Base-by-base conservation (phyloP, 1,140 invertebrate genomes). In the Tetragonula clypearis region DNA sequence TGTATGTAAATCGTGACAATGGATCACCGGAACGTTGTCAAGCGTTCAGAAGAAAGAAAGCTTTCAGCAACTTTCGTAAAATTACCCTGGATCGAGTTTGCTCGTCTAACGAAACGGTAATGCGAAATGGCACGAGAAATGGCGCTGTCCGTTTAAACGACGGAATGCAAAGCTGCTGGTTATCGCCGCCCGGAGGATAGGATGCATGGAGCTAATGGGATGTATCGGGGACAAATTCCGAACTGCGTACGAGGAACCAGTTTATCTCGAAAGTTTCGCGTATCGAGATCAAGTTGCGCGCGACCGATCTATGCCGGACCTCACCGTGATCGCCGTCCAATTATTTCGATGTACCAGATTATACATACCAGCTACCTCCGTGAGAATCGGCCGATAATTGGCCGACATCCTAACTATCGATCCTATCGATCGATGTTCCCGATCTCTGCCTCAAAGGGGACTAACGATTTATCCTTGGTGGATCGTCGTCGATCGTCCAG, bases 211-310 rank as follows among this genome's bases (percentile, higher is more conserved):
- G 87, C 79, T 90, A 91, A 91, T 91, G 89, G 92, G 84, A 92
- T 88, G 90, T 92, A 92, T 89, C 88, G 91, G 69, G 91, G 89
- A 92, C 91, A 90, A 91, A 92, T 92, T 92, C 91, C 91, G 68
- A 87, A 88, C 86, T 74, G 83, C 85, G 80, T 85, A 82, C 79
- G 58, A 58, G 79, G 66, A 91, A 88, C 84, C 88, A 90, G 89
- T 91, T 91, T 91, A 91, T 91, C 89, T 90, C 76, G 89, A 91
- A 91, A 91, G 90, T 91, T 88, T 86, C 78, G 58, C 82, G 71
- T 90, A 90, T 85, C 55, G 78, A 73, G 89, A 90, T 88, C 90
- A 85, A 65, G 41, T 58, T 15, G 23, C 15, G 23, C 15, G 55
- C 76, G 60, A 1, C 69, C 72, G 86, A 82, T 88, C 79, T 79